Evolutionary conservation across 2,888 invertebrate species (phyloP).

Genomic region (Zhuqinia jingwanae): DNA sequence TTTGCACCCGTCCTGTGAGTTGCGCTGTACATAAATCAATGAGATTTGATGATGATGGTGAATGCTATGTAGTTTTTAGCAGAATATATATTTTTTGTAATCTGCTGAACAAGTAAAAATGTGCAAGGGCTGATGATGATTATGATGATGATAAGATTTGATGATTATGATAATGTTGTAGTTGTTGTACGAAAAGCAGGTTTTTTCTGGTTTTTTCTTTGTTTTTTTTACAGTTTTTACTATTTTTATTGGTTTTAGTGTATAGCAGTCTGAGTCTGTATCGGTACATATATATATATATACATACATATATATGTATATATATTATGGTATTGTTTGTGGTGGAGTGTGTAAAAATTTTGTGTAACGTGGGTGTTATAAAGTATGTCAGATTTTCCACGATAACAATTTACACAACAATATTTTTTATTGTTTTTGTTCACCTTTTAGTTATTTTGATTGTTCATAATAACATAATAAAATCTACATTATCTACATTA

Average conservation of each 20-base stretch:
- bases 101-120: slow-evolving; percentile 18
- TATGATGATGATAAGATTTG: too few species aligned
- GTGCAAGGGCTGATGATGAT: slow-evolving; percentile 23
- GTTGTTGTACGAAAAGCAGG: slow-evolving; percentile 3
- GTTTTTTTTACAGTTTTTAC: background rate
- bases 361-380: slow-evolving; percentile 15
- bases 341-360: background rate
- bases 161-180: too few species aligned
- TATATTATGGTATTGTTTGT: too few species aligned
- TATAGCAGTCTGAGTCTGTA: too few species aligned
- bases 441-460: background rate
- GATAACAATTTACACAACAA: slow-evolving; percentile 40
- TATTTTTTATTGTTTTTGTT: slow-evolving; percentile 41
- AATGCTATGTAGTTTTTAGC: background rate
- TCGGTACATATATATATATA: too few species aligned
- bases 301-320: too few species aligned
- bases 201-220: slow-evolving; percentile 35
- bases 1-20: background rate
- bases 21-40: too few species aligned
- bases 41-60: too few species aligned
- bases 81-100: background rate
- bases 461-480: too few species aligned
- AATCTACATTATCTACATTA: background rate
- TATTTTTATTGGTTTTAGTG: too few species aligned
- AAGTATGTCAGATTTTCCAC: slow-evolving; percentile 35